Percentiles rank a stretch among this genome's conserved stretches.
Evolutionary conservation across 2,113 vertebrate species (phyloP).

Genomic region (Brachyistius frenatus): DNA sequence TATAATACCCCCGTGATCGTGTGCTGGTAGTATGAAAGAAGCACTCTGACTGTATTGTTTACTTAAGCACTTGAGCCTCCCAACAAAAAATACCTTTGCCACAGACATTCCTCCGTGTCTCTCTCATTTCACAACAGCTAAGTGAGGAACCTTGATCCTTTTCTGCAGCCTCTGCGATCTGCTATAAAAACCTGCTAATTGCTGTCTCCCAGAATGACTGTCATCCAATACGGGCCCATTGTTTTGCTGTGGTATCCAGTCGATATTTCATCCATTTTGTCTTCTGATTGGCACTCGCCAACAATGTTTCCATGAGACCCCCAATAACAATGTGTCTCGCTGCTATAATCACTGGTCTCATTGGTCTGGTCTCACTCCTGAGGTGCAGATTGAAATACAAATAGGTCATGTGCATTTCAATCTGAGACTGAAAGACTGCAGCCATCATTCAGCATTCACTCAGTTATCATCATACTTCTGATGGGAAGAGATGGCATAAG

Average conservation of each 20-base stretch:
- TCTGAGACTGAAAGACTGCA: conserved; percentile 13
- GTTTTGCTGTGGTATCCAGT: conserved; percentile 57
- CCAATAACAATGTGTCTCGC: conserved; percentile 47
- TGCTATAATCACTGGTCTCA: conserved; percentile 23
- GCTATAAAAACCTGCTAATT: conserved; percentile 57
- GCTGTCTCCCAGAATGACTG: conserved; percentile 61
- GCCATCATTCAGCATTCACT: background rate
- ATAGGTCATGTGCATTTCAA: conserved; percentile 29
- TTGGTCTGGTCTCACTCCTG: background rate
- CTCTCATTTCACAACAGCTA: conserved; percentile 38
- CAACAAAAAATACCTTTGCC: conserved; percentile 41
- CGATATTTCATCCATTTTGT: conserved; percentile 66
- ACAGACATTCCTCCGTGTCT: conserved; percentile 27
- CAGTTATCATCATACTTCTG: background rate
- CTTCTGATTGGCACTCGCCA: conserved; percentile 53
- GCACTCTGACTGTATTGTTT: conserved; percentile 27
- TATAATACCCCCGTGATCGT: conserved; percentile 5
- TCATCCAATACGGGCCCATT: conserved; percentile 51
- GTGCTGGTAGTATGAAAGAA: conserved; percentile 28
- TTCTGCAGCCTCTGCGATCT: conserved; percentile 49
- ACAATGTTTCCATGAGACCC: conserved; percentile 19
- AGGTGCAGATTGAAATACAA: background rate
- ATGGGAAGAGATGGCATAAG: background rate
- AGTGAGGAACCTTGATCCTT: conserved; percentile 39
- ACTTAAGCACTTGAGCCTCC: conserved; percentile 18